Base-by-base conservation (phyloP, 2,888 invertebrate genomes). In the Cerastoderma edule region DNA sequence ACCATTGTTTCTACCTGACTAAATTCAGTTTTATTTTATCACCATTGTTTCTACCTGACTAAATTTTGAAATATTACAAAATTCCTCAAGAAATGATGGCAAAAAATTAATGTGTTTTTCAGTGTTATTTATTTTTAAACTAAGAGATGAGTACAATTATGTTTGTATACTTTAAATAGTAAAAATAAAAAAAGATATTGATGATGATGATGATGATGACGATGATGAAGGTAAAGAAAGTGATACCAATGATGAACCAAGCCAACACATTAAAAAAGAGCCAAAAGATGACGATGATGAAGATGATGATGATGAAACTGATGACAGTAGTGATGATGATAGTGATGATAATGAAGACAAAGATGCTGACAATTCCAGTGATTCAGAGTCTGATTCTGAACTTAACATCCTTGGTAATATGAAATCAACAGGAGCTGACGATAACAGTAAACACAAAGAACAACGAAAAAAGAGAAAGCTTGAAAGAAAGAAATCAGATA, bases 391-490 rank as follows among this genome's bases (percentile, higher is more conserved):
- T 19, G 73, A 64, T 8, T 44, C 63, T 54, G 80, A 80, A 46
- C 72, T 88, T 5, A 80, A 85, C 57, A 69, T 89, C 30, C 82
- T 89, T 6, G 88, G 87, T 5, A 82, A 84, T 39, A 88, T 89
- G n/a, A 85, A 69, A 66, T 83, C 85, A 10, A 76, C 72, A 65
- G 78, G 75, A 53, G 69, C 78, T 60, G 54, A 75, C 19, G 19
- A 30, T 30, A 60, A 28, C 39, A 30, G 53, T 16, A 56, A 27
- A 39, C 30, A 10, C 13, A 46, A 69, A 53, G 76, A 66, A 72
- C 67, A 69, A 53, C 74, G 56, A 89, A 93, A 85, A 88, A 93
- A 83, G 86, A 90, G 75, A 63, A 87, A 86, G 67, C 84, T 83
- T 69, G 87, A 87, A 82, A 78, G 76, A 81, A 60, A 67, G 86